phyloP scores from a whole-genome alignment of 1,140 invertebrate genomes.

The Eciton burchellii region DNA sequence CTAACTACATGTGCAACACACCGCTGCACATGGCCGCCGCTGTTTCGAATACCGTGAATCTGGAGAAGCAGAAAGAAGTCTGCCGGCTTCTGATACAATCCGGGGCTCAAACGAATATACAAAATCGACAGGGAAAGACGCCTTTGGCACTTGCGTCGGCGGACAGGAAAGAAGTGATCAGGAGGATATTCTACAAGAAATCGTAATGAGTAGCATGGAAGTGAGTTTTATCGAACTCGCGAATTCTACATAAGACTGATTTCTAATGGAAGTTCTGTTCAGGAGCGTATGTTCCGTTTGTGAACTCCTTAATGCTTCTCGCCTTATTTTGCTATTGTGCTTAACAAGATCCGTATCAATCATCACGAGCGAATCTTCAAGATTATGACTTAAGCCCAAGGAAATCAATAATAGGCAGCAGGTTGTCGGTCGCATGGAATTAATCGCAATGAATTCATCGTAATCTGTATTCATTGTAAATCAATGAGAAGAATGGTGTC shows the following conservation, averaged over 20 bases:
- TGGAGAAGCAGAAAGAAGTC: constrained; percentile 73
- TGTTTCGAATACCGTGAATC: constrained; percentile 55
- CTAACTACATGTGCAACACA: constrained; percentile 76
- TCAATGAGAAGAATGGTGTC: neutral
- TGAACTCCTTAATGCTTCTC: constrained; percentile 19
- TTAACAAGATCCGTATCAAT: neutral
- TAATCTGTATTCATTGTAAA: neutral
- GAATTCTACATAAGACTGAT: constrained; percentile 50
- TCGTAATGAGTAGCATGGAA: neutral
- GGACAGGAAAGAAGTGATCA: constrained; percentile 70
- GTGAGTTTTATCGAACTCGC: neutral
- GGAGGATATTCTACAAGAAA: constrained; percentile 68
- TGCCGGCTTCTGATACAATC: constrained; percentile 70
- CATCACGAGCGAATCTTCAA: neutral
- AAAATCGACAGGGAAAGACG: constrained; percentile 72
- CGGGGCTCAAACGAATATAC: constrained; percentile 67
- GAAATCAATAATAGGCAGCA: neutral
- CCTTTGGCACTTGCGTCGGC: constrained; percentile 68
- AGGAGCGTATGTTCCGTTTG: neutral
- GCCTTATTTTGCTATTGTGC: neutral
- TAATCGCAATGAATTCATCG: neutral
- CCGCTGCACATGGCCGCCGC: constrained; percentile 73
- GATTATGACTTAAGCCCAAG: constrained; percentile 15
- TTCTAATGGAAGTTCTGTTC: constrained; percentile 32
- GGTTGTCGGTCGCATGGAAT: constrained; percentile 11